Evolutionary conservation across 92 coral and sea anemone genomes (phyloP), one percentile per base, ranked within the genome.

Genomic region (Bergia sp.): DNA sequence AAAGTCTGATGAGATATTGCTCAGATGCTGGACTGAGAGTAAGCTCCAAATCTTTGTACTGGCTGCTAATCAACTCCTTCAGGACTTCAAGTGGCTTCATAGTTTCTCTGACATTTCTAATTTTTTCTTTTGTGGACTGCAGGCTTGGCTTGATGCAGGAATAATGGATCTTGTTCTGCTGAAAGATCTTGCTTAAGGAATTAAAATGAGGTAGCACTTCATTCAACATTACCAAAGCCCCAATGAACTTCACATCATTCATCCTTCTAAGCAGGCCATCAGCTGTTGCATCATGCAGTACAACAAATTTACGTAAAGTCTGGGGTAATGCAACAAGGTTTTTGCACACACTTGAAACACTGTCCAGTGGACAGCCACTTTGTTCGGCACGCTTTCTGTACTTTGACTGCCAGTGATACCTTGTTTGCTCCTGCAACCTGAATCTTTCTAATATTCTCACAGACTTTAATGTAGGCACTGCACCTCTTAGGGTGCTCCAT

Each of bases 201-300:
- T 89, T 89, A 5, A 89, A 65, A n/a, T 90, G 92, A 15, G 86
- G 89, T 2, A 90, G 92, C 16, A 90, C 89, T 90, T 72, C 87
- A 69, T 90, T 90, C 89, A 85, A 10, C 13, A 85, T 11, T 9
- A 86, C 50, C 85, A 89, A 77, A 12, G 73, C 80, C 85, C 85
- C 91, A 44, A 83, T 89, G 85, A 89, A 89, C 85, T 89, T 89
- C 61, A 15, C 64, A 75, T 20, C 77, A 45, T 47, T 88, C 64
- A 87, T 87, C 73, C 85, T 87, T 58, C 80, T 53, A 23, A 77
- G 85, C 21, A 87, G 90, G 47, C 85, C 85, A 58, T 87, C 83
- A 61, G 90, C 90, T 78, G 90, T 87, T 1, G 85, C 76, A 87
- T 87, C 90, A 38, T n/a, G 77, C 18, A 75, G 64, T 16, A 18